Evolutionary conservation across 2,797 vertebrate species (phyloP).

Genomic region (Stomatorhinus walkeri): DNA sequence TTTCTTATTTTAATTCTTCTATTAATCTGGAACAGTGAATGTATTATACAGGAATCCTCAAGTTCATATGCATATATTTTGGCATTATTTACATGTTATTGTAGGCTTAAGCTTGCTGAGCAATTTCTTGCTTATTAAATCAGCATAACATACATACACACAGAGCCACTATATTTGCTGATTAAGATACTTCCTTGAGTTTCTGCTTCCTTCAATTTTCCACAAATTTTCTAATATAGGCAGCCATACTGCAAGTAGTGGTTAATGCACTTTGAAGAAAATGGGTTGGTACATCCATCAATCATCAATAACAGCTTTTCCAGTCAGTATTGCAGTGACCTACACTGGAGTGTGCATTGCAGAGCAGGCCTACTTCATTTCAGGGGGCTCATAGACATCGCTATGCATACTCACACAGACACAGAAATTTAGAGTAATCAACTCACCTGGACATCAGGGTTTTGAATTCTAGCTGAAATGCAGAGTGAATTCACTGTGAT

Average conservation of each 20-base stretch:
- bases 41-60: not conserved
- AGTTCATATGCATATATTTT: not conserved
- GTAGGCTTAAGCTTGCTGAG: not conserved
- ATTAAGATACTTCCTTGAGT: not conserved
- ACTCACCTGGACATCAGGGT: not conserved
- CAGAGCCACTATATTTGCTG: not conserved
- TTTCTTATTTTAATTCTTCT: not conserved
- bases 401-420: not conserved
- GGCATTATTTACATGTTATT: not conserved
- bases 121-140: slow-evolving; percentile 6
- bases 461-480: not conserved
- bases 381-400: not conserved
- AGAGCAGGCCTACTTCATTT: not conserved
- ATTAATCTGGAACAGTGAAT: not conserved
- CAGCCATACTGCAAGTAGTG: not conserved
- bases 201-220: not conserved
- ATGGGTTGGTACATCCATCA: not conserved
- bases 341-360: not conserved
- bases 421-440: not conserved
- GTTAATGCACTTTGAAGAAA: not conserved
- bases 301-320: not conserved
- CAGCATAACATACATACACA: not conserved
- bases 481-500: not conserved
- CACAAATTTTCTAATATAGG: not conserved
- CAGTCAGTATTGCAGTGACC: not conserved